Percentiles rank a stretch among this genome's conserved stretches.
Conservation (phyloP, 2,888 invertebrate species). For the Hypena proboscidalis region DNA sequence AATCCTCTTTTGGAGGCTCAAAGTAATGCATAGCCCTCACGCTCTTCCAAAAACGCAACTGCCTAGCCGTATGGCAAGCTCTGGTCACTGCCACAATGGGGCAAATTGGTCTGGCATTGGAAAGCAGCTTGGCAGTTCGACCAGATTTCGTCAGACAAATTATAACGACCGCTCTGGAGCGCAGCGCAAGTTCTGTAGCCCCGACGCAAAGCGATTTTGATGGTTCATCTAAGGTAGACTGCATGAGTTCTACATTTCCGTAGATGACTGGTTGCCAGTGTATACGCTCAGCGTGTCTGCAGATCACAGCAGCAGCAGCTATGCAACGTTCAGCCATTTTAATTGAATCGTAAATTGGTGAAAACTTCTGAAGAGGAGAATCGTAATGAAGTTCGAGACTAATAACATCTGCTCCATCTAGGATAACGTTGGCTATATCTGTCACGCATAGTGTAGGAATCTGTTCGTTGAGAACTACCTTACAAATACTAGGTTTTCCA, state of each 20-base stretch:
- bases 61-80: constrained; percentile 87
- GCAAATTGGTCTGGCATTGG: constrained; percentile 89
- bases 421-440: constrained; percentile 96
- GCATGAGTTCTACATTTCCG: constrained; percentile 87
- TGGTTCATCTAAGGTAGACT: constrained; percentile 82
- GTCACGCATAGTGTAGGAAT: constrained; percentile 90
- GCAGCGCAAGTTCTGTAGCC: constrained; percentile 72
- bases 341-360: constrained; percentile 61
- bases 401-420: constrained; percentile 96
- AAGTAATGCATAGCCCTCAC: constrained; percentile 83
- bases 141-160: constrained; percentile 91
- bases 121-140: constrained; percentile 88
- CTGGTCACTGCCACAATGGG: constrained; percentile 91
- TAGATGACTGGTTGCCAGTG: constrained; percentile 93
- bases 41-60: constrained; percentile 82
- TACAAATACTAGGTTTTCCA: constrained; percentile 95
- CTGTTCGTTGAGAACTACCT: constrained; percentile 94
- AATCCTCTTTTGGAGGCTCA: constrained; percentile 61
- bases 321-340: constrained; percentile 88
- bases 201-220: constrained; percentile 81
- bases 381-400: constrained; percentile 88
- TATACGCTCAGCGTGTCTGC: constrained; percentile 94
- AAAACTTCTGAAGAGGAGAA: constrained; percentile 69
- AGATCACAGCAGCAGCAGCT: constrained; percentile 89
- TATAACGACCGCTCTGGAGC: constrained; percentile 81